Evolutionary conservation across 2,113 vertebrate genomes (phyloP).

Genomic region (Felis chaus): DNA sequence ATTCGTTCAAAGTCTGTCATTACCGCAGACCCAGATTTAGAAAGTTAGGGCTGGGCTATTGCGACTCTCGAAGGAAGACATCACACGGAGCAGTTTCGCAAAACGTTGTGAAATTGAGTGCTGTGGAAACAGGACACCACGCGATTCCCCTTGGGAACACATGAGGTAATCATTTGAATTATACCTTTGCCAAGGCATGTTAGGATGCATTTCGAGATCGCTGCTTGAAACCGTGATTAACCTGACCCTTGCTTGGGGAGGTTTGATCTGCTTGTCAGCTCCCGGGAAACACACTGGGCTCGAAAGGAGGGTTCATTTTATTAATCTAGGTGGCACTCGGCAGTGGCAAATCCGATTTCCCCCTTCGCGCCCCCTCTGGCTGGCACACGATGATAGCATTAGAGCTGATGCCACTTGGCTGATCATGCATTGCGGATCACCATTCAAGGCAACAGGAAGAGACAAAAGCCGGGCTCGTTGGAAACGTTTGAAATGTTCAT

Average conservation of each 20-base stretch:
- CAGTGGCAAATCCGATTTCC: conserved; percentile 46
- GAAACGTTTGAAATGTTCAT: conserved; percentile 71
- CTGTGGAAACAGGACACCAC: conserved; percentile 68
- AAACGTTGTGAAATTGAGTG: conserved; percentile 73
- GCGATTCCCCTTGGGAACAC: conserved; percentile 53
- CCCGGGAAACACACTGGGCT: conserved; percentile 55
- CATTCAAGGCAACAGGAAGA: conserved; percentile 75
- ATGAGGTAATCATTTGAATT: conserved; percentile 78
- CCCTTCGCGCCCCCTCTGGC: not conserved
- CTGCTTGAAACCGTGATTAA: conserved; percentile 71
- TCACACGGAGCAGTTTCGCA: conserved; percentile 72
- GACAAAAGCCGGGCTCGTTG: conserved; percentile 80
- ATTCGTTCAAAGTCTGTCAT: conserved; percentile 75
- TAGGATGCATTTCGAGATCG: conserved; percentile 66
- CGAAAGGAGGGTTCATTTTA: conserved; percentile 63
- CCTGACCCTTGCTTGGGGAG: conserved; percentile 54
- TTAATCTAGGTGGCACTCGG: conserved; percentile 59
- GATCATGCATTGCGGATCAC: conserved; percentile 79
- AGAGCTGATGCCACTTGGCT: conserved; percentile 74
- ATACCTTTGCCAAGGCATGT: conserved; percentile 72
- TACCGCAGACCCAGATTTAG: conserved; percentile 73
- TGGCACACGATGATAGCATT: conserved; percentile 70
- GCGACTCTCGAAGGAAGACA: conserved; percentile 64
- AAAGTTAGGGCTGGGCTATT: conserved; percentile 73
- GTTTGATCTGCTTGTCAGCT: conserved; percentile 64